phyloP scores from a whole-genome alignment of 2,888 invertebrate genomes.

The Ormyrus nitidulus region DNA sequence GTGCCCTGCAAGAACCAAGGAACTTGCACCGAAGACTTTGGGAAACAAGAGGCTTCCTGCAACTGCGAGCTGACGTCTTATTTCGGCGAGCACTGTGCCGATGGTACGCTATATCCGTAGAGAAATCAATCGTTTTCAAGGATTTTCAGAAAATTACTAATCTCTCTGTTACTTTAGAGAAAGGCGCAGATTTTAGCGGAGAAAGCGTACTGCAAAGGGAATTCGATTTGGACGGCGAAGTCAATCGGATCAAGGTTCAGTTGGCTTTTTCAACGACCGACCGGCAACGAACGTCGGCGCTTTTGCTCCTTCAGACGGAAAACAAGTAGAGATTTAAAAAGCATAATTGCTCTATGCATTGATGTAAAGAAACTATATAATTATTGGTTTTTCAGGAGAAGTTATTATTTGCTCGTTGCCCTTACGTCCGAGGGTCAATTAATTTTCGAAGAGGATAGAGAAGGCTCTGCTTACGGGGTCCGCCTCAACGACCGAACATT shows the following conservation, averaged over 20 bases:
- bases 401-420: constrained; percentile 89
- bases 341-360: too few species aligned
- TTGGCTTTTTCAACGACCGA: constrained; percentile 91
- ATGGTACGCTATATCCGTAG: constrained; percentile 74
- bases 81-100: constrained; percentile 90
- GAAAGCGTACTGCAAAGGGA: constrained; percentile 89
- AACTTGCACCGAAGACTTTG: constrained; percentile 91
- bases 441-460: constrained; percentile 90
- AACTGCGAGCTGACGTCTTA: constrained; percentile 94
- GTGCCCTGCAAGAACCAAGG: constrained; percentile 93
- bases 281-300: constrained; percentile 84
- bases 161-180: constrained; percentile 77
- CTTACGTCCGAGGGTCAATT: constrained; percentile 89
- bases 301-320: constrained; percentile 88
- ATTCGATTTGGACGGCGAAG: constrained; percentile 84
- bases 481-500: constrained; percentile 87
- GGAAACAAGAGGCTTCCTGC: constrained; percentile 89
- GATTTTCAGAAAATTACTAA: not conserved
- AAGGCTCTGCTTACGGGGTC: constrained; percentile 84
- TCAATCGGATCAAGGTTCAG: constrained; percentile 87
- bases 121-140: too few species aligned
- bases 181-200: constrained; percentile 92
- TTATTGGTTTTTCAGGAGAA: constrained; percentile 78
- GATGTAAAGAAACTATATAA: not conserved
- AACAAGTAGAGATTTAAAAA: constrained; percentile 80